These are phyloP conservation scores for Pissodes strobi DNA, from an alignment of 1,140 invertebrate genomes.

Conservation along the genomic window DNA sequence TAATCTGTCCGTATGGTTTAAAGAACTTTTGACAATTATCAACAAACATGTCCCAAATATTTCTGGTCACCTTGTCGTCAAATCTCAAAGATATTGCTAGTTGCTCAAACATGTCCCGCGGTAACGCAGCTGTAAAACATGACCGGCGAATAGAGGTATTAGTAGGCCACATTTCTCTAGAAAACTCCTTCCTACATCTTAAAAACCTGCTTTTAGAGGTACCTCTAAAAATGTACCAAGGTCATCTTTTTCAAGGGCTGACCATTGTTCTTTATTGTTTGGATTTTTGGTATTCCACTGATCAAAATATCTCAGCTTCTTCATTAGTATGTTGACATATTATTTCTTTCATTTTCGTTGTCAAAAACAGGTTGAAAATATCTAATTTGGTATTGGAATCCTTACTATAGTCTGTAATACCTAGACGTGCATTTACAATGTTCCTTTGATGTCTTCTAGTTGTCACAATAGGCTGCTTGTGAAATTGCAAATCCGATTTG, in stretches of 20 bases:
- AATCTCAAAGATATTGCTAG: neutral
- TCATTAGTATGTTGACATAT: constrained; percentile 1
- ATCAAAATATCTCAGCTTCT: neutral
- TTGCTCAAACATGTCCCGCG: constrained; percentile 4
- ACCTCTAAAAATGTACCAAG: constrained; percentile 34
- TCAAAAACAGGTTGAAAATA: neutral
- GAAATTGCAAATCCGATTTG: constrained; percentile 22
- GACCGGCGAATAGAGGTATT: no score
- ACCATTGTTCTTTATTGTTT: neutral
- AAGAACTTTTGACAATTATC: constrained; percentile 44
- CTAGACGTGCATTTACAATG: constrained; percentile 4
- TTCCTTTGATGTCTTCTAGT: constrained; percentile 11
- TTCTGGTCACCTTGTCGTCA: neutral
- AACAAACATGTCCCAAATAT: constrained; percentile 49
- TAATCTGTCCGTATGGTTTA: constrained; percentile 37
- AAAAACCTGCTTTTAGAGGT: constrained; percentile 33
- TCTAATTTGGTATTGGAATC: neutral
- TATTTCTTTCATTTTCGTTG: neutral
- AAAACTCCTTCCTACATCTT: constrained; percentile 22
- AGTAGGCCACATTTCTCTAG: neutral
- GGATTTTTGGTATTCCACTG: neutral
- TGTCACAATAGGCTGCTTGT: neutral
- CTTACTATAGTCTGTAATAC: neutral
- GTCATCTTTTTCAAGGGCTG: neutral
- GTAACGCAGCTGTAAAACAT: constrained; percentile 13